Evolutionary conservation across 1,140 invertebrate genomes (phyloP).

Genomic region (Lucilia sericata): DNA sequence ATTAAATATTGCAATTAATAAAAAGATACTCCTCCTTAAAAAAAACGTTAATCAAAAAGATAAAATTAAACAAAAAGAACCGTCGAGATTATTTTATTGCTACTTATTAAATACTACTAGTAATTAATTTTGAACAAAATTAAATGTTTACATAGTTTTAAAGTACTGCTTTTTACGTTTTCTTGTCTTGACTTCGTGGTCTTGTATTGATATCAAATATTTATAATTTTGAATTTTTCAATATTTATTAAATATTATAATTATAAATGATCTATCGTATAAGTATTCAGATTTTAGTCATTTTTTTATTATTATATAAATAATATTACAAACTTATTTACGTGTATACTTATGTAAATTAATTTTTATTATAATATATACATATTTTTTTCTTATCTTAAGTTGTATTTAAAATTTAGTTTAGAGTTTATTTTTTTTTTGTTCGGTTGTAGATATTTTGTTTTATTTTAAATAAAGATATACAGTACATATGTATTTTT

Average conservation of each 20-base stretch:
- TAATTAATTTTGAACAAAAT: too few species aligned
- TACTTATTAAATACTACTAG: too few species aligned
- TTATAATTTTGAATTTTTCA: not conserved
- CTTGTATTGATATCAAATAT: not conserved
- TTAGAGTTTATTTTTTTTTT: not conserved
- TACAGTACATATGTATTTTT: not conserved
- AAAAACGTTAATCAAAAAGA: not conserved
- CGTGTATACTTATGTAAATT: not conserved
- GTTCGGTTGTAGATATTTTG: constrained; percentile 19
- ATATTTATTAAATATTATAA: not conserved
- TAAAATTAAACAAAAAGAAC: not conserved
- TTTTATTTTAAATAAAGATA: constrained; percentile 12
- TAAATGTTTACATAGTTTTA: too few species aligned
- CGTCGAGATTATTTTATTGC: not conserved
- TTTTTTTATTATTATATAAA: constrained; percentile 9
- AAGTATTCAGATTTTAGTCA: constrained; percentile 29
- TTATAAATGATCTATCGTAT: not conserved
- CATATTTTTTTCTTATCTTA: not conserved
- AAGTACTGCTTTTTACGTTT: too few species aligned
- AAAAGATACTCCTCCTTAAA: not conserved
- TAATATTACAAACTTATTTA: not conserved
- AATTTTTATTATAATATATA: too few species aligned
- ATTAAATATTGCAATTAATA: not conserved
- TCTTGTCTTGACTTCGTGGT: not conserved
- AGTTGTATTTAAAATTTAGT: constrained; percentile 11